Base-by-base conservation (phyloP, 2,888 invertebrate genomes). In the Nemotelus nigrinus region DNA sequence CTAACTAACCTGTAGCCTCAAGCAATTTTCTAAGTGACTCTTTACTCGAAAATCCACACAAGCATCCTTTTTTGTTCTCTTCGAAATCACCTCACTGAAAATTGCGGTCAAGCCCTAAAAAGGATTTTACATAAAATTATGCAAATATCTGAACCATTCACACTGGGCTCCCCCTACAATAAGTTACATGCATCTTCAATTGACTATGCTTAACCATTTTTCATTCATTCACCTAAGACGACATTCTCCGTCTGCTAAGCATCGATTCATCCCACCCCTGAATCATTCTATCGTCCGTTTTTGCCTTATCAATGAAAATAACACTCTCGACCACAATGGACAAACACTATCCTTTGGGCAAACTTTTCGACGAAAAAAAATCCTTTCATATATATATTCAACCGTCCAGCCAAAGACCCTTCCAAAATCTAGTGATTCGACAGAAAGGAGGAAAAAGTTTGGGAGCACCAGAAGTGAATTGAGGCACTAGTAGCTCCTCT, bases 121-220 rank as follows among this genome's bases (percentile, higher is more conserved):
- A 8, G 50, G 25, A 60, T 43, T 63, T 63, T 41, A 6, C 74
- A 78, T 76, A 76, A 78, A 78, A 76, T 78, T 78, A 78, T 78
- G 78, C 78, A 78, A 78, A 78, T 71, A 64, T 50, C 67, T 50
- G 25, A 25, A 25, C 25, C 25, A 25, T 25, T 25, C 25, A 25
- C 25, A 25, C 25, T 25, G 25, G 25, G 25, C 25, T 25, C 25
- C 25, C 25, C 25, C 25, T 25, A 25, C 25, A 25, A 25, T 25
- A 25, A 25, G 25, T 25, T 25, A 25, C 25, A 58, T 57, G 57
- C 55, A 60, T 25, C 3, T 39, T 25, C 43, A 10, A 57, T 39
- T 7, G 41, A 60, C 39, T 60, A 3, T 41, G 3, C 60, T 50
- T 50, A 7, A 43, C 7, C n/a, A 60, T 60, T 25, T 68, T 68